phyloP scores from a whole-genome alignment of 2,888 invertebrate species.

The Thereva unica region DNA sequence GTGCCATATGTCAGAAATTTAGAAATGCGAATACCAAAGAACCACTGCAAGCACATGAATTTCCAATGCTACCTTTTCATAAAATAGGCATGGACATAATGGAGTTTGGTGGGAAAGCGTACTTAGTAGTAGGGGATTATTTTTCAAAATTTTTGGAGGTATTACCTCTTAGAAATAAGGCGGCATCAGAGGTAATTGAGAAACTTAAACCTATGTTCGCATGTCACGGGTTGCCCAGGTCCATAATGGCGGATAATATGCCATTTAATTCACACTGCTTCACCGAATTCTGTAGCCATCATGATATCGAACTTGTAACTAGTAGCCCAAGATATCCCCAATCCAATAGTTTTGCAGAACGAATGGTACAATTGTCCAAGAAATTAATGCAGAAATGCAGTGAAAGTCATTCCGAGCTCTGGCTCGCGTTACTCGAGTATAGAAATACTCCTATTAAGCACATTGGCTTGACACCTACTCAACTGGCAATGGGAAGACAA shows the following conservation, averaged over 20 bases:
- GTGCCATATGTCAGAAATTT: conserved; percentile 42
- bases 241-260: conserved; percentile 43
- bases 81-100: conserved; percentile 49
- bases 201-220: conserved; percentile 42
- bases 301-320: conserved; percentile 40
- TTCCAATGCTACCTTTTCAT: conserved; percentile 46
- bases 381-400: conserved; percentile 41
- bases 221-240: conserved; percentile 43
- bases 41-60: conserved; percentile 44
- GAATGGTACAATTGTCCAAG: conserved; percentile 42
- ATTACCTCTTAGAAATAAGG: conserved; percentile 33
- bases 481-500: conserved; percentile 41
- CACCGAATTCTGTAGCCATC: conserved; percentile 42
- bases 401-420: conserved; percentile 29
- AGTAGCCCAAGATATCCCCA: conserved; percentile 44
- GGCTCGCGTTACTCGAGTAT: conserved; percentile 37
- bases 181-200: conserved; percentile 32
- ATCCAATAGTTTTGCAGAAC: conserved; percentile 46
- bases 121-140: conserved; percentile 45
- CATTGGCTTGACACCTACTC: conserved; percentile 39
- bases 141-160: conserved; percentile 44
- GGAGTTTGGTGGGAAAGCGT: conserved; percentile 43
- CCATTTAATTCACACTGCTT: conserved; percentile 44
- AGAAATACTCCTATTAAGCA: conserved; percentile 41
- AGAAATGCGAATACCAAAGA: conserved; percentile 34